phyloP scores from a whole-genome alignment of 2,888 invertebrate genomes.

The Acrocera orbiculus region DNA sequence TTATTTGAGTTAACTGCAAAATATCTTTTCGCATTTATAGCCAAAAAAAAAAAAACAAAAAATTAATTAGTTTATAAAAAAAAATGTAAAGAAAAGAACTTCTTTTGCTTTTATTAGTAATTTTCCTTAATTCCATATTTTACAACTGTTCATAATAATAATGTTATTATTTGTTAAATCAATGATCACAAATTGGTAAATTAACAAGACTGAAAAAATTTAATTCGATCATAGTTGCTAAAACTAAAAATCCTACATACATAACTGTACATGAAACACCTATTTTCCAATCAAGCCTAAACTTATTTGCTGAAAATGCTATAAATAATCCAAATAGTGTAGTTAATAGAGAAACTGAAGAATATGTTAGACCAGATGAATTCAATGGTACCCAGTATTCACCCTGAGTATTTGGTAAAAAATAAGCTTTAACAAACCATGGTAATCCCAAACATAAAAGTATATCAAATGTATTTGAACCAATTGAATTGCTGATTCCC shows the following conservation, averaged over 20 bases:
- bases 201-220: constrained; percentile 61
- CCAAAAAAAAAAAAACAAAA: too few relatives aligned
- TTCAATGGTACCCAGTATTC: constrained; percentile 46
- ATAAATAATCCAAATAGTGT: constrained; percentile 52
- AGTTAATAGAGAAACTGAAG: constrained; percentile 52
- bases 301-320: constrained; percentile 46
- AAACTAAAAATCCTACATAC: constrained; percentile 46
- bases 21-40: too few relatives aligned
- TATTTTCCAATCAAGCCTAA: constrained; percentile 50
- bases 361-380: constrained; percentile 59
- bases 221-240: constrained; percentile 57
- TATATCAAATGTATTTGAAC: constrained; percentile 69
- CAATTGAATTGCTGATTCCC: constrained; percentile 63
- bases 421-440: constrained; percentile 53
- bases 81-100: too few relatives aligned
- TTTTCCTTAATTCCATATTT: too few relatives aligned
- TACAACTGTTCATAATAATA: too few relatives aligned
- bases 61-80: too few relatives aligned
- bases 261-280: constrained; percentile 47
- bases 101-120: too few relatives aligned
- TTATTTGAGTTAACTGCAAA: too few relatives aligned
- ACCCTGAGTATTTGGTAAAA: constrained; percentile 39
- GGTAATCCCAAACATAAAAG: constrained; percentile 59
- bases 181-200: constrained; percentile 47
- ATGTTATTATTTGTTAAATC: too few relatives aligned